A percentile compares a stretch with the other conserved stretches of the same genome.
Evolutionary conservation across 2,888 invertebrate genomes (phyloP).

Genomic region (Phragmatobia fuliginosa): DNA sequence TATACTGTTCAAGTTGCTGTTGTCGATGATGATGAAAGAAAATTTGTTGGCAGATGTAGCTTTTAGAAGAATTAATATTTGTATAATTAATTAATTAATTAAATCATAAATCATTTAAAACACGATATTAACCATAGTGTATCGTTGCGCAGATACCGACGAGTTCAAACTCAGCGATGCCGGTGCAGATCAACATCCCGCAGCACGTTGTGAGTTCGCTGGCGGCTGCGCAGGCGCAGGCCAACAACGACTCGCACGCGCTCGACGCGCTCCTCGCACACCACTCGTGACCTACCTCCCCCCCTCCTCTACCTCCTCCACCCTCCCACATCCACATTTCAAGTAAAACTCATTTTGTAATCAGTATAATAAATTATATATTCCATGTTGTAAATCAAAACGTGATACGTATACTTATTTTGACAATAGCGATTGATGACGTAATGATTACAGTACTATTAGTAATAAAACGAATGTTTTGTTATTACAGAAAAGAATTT

Average conservation of each 20-base stretch:
- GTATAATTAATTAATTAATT: too few species aligned
- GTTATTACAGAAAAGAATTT: neutral
- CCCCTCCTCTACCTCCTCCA: neutral
- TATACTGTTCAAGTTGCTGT: too few species aligned
- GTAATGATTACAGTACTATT: neutral
- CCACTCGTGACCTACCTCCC: slow-evolving; percentile 68
- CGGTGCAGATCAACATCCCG: slow-evolving; percentile 89
- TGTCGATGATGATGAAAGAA: too few species aligned
- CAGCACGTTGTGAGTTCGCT: slow-evolving; percentile 82
- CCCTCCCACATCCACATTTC: neutral
- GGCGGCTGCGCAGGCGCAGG: slow-evolving; percentile 56
- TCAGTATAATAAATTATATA: neutral
- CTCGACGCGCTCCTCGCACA: slow-evolving; percentile 76
- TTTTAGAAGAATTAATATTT: too few species aligned
- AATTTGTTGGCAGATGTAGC: too few species aligned
- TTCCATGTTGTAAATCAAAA: neutral
- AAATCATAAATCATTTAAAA: too few species aligned
- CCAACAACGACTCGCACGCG: slow-evolving; percentile 59
- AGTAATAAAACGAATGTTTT: neutral
- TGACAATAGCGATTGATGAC: neutral
- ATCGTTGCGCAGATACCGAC: slow-evolving; percentile 84
- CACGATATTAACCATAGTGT: neutral
- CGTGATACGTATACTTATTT: neutral
- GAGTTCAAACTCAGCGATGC: slow-evolving; percentile 85
- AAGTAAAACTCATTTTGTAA: neutral